Evolutionary conservation across 2,888 invertebrate species (phyloP), one percentile per base, ranked within the genome.

Genomic region (Dolichomitus sp.): DNA sequence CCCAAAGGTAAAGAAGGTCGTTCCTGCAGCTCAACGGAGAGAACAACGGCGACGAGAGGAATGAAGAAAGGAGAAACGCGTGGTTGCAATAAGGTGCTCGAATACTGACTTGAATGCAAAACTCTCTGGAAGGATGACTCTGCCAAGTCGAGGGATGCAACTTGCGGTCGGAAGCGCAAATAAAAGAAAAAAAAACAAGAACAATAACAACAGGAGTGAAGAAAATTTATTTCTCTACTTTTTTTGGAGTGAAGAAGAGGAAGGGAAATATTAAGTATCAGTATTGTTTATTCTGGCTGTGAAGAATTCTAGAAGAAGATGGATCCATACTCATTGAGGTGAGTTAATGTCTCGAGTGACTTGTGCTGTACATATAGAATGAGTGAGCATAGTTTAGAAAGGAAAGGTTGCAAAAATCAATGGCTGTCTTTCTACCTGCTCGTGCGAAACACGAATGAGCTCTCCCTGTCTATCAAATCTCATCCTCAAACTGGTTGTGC

Each of bases 321-420:
- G 92, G 92, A 92, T 91, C 92, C 92, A 65, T 92, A 92, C 75
- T 92, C 90, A 54, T 82, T 92, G 82, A 92, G 92, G 92, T 92
- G 73, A 88, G 89, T 88, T 61, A 17, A 23, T 69, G 27, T 45
- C 37, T 73, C 66, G 50, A 68, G 65, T 40, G 11, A 37, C 12
- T 61, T 61, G 14, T 37, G 11, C 17, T 17, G 48, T 17, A 27
- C n/a, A 4, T 17, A 14, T 59, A 11, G 30, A 42, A 61, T 33
- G 42, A 52, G 52, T 27, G 50, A 65, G 45, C 59, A 19, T 23
- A 23, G 33, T 59, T 54, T 76, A 66, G 72, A 81, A 72, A 76
- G 81, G 81, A 81, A 76, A 72, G 48, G 37, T 69, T 69, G 54
- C 42, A 50, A 45, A 54, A 48, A 69, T 68, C 59, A 30, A 66